These are phyloP conservation scores for Bucorvus abyssinicus DNA, from an alignment of 2,797 vertebrate species.

Conservation along the genomic window DNA sequence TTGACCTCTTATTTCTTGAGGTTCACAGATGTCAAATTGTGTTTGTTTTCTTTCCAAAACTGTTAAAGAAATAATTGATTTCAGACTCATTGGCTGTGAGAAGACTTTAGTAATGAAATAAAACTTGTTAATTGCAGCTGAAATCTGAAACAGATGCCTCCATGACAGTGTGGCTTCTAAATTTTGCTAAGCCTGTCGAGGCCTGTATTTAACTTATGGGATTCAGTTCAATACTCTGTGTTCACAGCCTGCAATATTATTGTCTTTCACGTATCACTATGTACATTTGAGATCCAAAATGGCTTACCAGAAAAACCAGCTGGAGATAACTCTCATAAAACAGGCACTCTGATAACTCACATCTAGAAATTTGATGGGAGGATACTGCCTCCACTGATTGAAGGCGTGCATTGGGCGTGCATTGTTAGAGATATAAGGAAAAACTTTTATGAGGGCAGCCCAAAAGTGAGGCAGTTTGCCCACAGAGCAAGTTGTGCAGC, in stretches of 20 bases:
- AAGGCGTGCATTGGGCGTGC: neutral
- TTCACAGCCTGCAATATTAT: neutral
- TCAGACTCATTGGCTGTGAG: neutral
- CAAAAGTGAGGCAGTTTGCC: neutral
- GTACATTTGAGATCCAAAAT: neutral
- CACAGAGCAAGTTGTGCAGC: neutral
- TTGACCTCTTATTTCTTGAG: neutral
- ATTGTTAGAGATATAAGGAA: rapidly evolving
- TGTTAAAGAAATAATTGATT: neutral
- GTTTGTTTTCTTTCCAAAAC: neutral
- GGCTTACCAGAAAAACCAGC: neutral
- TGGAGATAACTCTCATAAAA: neutral
- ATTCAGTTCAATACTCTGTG: neutral
- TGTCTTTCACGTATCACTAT: neutral
- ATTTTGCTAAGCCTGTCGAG: neutral
- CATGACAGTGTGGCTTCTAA: neutral
- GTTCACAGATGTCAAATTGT: neutral
- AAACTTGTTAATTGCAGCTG: neutral
- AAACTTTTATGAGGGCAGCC: neutral
- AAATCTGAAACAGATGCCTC: neutral
- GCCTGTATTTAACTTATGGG: neutral
- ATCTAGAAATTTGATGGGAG: neutral
- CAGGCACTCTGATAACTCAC: neutral
- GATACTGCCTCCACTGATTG: neutral
- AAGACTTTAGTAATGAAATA: neutral